Conservation (phyloP, 1,140 invertebrate genomes). For the Bombyx mandarina region DNA sequence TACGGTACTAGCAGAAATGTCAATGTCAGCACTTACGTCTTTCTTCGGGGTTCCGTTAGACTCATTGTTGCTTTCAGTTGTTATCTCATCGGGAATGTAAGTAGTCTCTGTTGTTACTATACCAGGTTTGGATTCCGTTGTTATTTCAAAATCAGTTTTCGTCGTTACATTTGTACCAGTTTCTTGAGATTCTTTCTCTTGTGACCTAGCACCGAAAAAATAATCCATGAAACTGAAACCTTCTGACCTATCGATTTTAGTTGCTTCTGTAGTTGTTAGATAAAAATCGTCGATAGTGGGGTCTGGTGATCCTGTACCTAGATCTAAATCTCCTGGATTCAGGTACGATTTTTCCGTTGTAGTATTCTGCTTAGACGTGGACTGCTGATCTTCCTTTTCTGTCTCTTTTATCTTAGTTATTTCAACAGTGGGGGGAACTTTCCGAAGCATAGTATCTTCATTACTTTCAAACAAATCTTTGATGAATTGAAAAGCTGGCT, state of each 20-base stretch:
- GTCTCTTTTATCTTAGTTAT: constrained; percentile 36
- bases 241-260: constrained; percentile 32
- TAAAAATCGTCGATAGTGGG: constrained; percentile 43
- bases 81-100: constrained; percentile 54
- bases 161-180: constrained; percentile 13
- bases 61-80: constrained; percentile 15
- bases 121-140: constrained; percentile 29
- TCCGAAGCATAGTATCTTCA: constrained; percentile 20
- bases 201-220: constrained; percentile 44
- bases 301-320: constrained; percentile 59
- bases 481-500: constrained; percentile 47
- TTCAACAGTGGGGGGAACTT: constrained; percentile 40
- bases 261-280: constrained; percentile 38
- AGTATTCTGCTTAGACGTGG: constrained; percentile 19
- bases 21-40: constrained; percentile 13
- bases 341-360: constrained; percentile 23
- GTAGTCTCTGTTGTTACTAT: constrained; percentile 44
- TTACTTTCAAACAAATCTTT: constrained; percentile 44
- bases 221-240: constrained; percentile 61
- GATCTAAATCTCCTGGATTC: constrained; percentile 48
- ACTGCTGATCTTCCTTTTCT: constrained; percentile 16
- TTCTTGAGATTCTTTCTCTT: constrained; percentile 12
- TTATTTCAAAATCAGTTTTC: constrained; percentile 13
- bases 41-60: constrained; percentile 9
- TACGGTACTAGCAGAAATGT: constrained; percentile 11